Base-by-base conservation (phyloP, 2,888 invertebrate genomes). In the Drosophila tripunctata region DNA sequence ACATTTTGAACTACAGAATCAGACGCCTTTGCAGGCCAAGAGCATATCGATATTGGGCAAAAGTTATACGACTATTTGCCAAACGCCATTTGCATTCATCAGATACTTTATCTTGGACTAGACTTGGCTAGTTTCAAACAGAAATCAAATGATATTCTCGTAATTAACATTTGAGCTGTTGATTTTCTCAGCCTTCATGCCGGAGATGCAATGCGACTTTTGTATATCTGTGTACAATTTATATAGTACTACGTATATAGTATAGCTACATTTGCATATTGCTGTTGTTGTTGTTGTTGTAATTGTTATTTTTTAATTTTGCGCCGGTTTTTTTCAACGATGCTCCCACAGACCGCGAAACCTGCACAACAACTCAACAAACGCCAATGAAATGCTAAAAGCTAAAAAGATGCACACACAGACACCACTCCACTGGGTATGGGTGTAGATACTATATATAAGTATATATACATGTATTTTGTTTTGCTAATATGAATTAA, bases 151-250 rank as follows among this genome's bases (percentile, higher is more conserved):
- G 76, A 68, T 83, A 83, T 80, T 75, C 75, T 86, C 78, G 87
- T 87, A 80, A 86, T 83, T 85, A 83, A 86, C 84, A 87, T 82
- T 86, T 86, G 78, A 78, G 78, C 78, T 68, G 80, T 72, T 82
- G 71, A 88, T 89, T 89, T 89, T 89, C 89, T 82, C 89, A 89
- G 89, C 89, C 89, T 89, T 89, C 89, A 48, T 22, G 51, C 14
- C n/a, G n/a, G 43, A 40, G 56, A 33, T 36, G 48, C 54, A 55
- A 47, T 48, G 71, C 50, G 69, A 74, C 48, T 64, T 67, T 74
- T 56, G 51, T 67, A 33, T 55, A 12, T 43, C 8, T 15, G n/a
- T 40, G 19, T 48, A 31, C 27, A 33, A 43, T 45, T 14, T 44
- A 36, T 63, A 30, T 65, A 48, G 24, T 27, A 27, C 10, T 60